These are phyloP conservation scores for Oxyura jamaicensis DNA, from an alignment of 2,113 vertebrate species.

Conservation along the genomic window DNA sequence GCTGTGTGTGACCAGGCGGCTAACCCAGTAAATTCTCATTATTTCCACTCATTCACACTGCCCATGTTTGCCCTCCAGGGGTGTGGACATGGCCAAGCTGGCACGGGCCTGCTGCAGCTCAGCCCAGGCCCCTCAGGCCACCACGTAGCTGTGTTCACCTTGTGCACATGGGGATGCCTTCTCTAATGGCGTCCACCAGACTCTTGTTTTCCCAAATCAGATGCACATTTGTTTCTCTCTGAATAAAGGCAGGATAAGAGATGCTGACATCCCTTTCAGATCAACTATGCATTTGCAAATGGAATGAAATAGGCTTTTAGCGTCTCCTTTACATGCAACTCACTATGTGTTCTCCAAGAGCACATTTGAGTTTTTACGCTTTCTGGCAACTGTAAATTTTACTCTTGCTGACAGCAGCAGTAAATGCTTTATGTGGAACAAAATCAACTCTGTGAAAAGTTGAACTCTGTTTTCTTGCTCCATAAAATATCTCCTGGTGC, in stretches of 20 bases:
- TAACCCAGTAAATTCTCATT: neutral
- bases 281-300: slow-evolving; percentile 51
- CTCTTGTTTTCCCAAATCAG: slow-evolving; percentile 32
- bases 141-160: neutral
- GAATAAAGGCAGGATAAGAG: slow-evolving; percentile 49
- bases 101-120: neutral
- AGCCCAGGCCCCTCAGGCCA: neutral
- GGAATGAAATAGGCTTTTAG: slow-evolving; percentile 54
- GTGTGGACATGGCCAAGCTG: neutral
- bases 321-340: slow-evolving; percentile 57
- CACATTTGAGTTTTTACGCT: slow-evolving; percentile 56
- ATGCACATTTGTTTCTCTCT: slow-evolving; percentile 19
- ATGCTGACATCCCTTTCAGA: slow-evolving; percentile 44
- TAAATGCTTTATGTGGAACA: slow-evolving; percentile 68
- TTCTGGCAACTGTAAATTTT: slow-evolving; percentile 69
- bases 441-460: slow-evolving; percentile 64
- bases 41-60: neutral
- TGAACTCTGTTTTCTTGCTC: slow-evolving; percentile 66
- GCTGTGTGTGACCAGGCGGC: neutral
- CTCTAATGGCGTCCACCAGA: neutral
- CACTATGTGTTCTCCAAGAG: slow-evolving; percentile 46
- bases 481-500: slow-evolving; percentile 51
- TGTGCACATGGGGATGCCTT: neutral
- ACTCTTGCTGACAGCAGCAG: slow-evolving; percentile 69
- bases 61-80: neutral